Percentiles rank a stretch among this genome's conserved stretches.
These are phyloP conservation scores for Euschistus heros DNA, from an alignment of 1,140 invertebrate species.

Conservation along the genomic window DNA sequence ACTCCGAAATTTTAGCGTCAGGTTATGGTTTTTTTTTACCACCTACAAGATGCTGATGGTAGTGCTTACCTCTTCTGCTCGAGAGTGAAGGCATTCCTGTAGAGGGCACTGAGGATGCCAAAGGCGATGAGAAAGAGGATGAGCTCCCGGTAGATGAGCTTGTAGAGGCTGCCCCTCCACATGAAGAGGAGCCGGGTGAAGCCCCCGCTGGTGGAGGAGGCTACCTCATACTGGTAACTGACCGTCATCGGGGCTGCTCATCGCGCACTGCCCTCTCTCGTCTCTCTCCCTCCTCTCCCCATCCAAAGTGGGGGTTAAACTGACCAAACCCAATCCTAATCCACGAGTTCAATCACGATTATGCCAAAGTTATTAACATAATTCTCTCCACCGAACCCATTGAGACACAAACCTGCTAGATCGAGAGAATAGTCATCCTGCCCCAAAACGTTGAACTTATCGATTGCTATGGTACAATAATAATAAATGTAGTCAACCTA, in stretches of 20 bases:
- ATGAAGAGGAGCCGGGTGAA: slow-evolving; percentile 59
- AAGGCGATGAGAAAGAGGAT: slow-evolving; percentile 50
- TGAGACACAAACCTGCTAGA: too few species aligned
- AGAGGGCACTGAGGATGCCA: slow-evolving; percentile 47
- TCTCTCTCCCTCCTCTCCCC: background rate
- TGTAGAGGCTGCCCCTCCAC: slow-evolving; percentile 67
- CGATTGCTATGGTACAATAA: too few species aligned
- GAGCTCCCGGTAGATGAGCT: slow-evolving; percentile 60
- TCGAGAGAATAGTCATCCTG: too few species aligned
- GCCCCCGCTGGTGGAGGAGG: slow-evolving; percentile 56
- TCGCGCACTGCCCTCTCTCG: background rate
- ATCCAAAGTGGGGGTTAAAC: background rate
- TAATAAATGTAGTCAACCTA: too few species aligned
- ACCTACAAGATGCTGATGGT: too few species aligned
- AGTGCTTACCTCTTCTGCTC: slow-evolving; percentile 44
- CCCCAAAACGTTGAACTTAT: too few species aligned
- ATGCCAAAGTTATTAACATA: too few species aligned
- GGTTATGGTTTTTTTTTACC: too few species aligned
- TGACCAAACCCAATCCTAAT: too few species aligned
- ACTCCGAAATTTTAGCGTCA: too few species aligned
- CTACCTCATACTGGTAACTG: slow-evolving; percentile 62
- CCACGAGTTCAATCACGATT: too few species aligned
- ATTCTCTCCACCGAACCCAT: too few species aligned
- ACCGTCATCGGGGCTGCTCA: slow-evolving; percentile 49
- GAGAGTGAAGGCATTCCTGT: slow-evolving; percentile 47